Evolutionary conservation across 2,888 invertebrate genomes (phyloP).

Genomic region (Euzophera pinguis): DNA sequence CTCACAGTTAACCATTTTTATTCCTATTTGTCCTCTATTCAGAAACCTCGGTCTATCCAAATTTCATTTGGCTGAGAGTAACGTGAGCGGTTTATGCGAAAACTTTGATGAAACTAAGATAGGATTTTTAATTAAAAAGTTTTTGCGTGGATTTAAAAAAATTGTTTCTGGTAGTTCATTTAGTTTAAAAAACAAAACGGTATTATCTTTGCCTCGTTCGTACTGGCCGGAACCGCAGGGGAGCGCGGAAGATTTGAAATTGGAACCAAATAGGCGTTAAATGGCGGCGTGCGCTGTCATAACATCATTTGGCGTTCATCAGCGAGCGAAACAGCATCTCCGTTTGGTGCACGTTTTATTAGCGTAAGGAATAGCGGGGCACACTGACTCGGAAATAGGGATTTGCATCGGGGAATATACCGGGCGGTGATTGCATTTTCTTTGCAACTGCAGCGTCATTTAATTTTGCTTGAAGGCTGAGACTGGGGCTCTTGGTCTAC

Average conservation of each 20-base stretch:
- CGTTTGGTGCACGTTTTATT: conserved; percentile 78
- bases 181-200: conserved; percentile 58
- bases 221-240: conserved; percentile 70
- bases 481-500: conserved; percentile 47
- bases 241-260: conserved; percentile 79
- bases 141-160: conserved; percentile 23
- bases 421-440: conserved; percentile 76
- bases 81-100: conserved; percentile 42
- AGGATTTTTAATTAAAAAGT: conserved; percentile 44
- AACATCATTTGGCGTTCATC: conserved; percentile 79
- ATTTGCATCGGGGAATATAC: conserved; percentile 72
- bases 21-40: conserved; percentile 56
- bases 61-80: conserved; percentile 62
- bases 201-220: conserved; percentile 69
- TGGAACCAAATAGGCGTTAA: conserved; percentile 85
- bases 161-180: conserved; percentile 2
- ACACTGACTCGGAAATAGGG: conserved; percentile 74
- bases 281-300: conserved; percentile 81
- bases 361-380: conserved; percentile 78
- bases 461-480: conserved; percentile 62
- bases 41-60: conserved; percentile 48
- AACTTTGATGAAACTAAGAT: conserved; percentile 40
- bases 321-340: conserved; percentile 75
- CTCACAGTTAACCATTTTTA: conserved; percentile 54
- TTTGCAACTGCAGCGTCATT: conserved; percentile 72